phyloP scores from a whole-genome alignment of 2,113 vertebrate genomes.

The Sinocyclocheilus anshuiensis region DNA sequence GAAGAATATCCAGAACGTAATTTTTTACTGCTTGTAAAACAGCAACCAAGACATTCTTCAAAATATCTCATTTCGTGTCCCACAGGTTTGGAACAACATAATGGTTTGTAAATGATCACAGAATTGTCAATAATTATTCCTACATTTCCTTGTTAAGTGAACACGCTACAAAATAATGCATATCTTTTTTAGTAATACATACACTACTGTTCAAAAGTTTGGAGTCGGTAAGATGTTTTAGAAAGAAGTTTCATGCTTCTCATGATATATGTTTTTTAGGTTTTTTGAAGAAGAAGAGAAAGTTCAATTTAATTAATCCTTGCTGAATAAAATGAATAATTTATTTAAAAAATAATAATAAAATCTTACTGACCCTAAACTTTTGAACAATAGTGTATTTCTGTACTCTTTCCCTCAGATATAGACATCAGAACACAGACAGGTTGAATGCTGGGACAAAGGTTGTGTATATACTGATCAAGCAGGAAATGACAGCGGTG shows the following conservation, averaged over 20 bases:
- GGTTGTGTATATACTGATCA: constrained; percentile 47
- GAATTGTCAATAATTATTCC: too few relatives aligned
- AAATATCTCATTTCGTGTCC: not conserved
- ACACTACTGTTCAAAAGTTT: not conserved
- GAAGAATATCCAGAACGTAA: not conserved
- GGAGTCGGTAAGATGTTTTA: not conserved
- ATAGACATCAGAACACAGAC: constrained; percentile 43
- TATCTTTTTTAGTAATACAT: too few relatives aligned
- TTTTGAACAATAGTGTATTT: not conserved
- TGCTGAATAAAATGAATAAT: not conserved
- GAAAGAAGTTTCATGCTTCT: too few relatives aligned
- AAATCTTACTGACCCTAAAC: not conserved
- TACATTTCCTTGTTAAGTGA: too few relatives aligned
- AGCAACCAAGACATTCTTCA: not conserved
- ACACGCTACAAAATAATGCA: too few relatives aligned
- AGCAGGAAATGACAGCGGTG: constrained; percentile 67
- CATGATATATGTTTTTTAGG: not conserved
- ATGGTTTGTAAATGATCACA: too few relatives aligned
- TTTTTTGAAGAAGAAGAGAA: not conserved
- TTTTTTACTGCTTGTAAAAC: not conserved
- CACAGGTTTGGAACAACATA: not conserved
- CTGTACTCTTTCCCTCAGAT: not conserved
- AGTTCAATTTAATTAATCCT: not conserved
- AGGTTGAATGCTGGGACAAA: constrained; percentile 20
- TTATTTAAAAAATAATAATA: not conserved